Base-by-base conservation (phyloP, 2,797 vertebrate genomes). In the Arctocebus calabarensis region DNA sequence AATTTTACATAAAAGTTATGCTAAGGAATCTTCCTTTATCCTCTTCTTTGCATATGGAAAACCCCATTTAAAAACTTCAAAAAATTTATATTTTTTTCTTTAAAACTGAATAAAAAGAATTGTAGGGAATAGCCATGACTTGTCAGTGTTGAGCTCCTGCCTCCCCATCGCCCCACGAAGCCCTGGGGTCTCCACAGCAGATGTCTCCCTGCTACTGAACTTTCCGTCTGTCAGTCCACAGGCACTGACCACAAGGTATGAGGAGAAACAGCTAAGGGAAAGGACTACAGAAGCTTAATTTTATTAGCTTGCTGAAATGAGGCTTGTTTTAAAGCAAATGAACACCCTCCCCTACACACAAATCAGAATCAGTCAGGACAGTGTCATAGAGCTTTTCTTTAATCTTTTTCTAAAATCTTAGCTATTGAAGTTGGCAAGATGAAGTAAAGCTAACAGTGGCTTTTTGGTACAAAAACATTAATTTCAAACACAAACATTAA, bases 351-450 rank as follows among this genome's bases (percentile, higher is more conserved):
- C 7, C 7, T 43, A 64, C 20, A 84, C 25, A 40, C 1, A 52
- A 20, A 55, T 85, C 29, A 92, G 66, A 91, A 92, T 90, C 57
- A 78, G n/a, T 77, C 34, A 92, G 13, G 20, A 40, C 4, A 34
- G 68, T 3, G 0, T 64, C 34, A 82, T 52, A 78, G 1, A 25
- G 5, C 27, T 82, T 89, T 92, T 64, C 43, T 57, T n/a, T 78
- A 73, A 74, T 27, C 78, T 94, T 94, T n/a, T 92, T 86, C 27
- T 94, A 86, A 96, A 88, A 84, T 77, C 48, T 61, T 61, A 34
- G 17, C 59, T 84, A 2, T 55, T 94, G 11, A 94, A 94, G 32
- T 78, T 96, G 71, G 13, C 43, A 90, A 62, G 32, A 86, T 34
- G 40, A 94, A 91, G 66, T 74, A 86, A 86, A 75, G 19, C n/a